These are phyloP conservation scores for Cacatua alba DNA, from an alignment of 2,113 vertebrate genomes.

Conservation along the genomic window DNA sequence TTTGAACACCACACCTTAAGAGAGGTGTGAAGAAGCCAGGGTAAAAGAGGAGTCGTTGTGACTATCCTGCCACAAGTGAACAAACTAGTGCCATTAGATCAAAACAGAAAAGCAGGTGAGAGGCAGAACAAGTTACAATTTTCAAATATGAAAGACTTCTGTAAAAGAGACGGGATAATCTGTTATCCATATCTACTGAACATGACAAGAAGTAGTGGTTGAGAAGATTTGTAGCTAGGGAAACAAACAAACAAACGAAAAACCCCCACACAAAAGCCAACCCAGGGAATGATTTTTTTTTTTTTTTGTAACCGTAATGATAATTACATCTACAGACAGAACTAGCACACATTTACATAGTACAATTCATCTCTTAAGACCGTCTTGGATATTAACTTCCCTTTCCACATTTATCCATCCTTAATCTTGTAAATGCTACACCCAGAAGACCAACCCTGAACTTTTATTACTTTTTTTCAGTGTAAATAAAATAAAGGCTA, in stretches of 20 bases:
- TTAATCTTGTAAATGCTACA: neutral
- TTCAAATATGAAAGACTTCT: neutral
- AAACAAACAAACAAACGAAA: too few species aligned
- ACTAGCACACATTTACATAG: conserved; percentile 41
- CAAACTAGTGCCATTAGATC: neutral
- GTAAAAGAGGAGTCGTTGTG: neutral
- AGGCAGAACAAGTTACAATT: neutral
- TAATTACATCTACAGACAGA: conserved; percentile 29
- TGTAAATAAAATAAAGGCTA: neutral
- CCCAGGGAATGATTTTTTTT: neutral
- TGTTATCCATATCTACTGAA: neutral
- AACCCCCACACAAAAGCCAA: neutral
- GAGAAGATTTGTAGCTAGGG: neutral
- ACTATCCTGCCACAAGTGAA: neutral
- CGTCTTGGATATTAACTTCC: conserved; percentile 4
- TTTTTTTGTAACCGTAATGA: neutral
- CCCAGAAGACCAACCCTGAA: neutral
- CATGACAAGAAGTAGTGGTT: neutral
- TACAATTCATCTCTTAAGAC: conserved; percentile 2
- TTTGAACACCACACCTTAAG: neutral
- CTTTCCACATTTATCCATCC: neutral
- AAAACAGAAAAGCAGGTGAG: accelerated
- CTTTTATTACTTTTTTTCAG: too few species aligned
- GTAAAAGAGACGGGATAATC: neutral
- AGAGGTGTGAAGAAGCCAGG: neutral